phyloP scores from a whole-genome alignment of 2,113 vertebrate species.

The Cathartes aura region DNA sequence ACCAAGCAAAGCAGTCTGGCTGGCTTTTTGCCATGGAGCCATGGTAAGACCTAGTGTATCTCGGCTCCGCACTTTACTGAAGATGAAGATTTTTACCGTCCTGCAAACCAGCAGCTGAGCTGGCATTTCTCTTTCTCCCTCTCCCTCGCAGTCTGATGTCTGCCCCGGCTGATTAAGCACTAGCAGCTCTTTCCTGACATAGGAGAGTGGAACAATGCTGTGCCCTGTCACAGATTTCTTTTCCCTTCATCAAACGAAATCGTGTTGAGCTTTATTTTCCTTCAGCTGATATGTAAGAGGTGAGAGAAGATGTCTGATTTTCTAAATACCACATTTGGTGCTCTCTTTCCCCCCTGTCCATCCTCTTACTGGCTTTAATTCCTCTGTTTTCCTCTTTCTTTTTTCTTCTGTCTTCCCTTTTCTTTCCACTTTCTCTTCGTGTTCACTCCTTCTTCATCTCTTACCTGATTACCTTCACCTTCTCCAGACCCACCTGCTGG shows the following conservation, averaged over 20 bases:
- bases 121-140: background rate
- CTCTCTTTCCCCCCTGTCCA: rapidly evolving
- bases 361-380: background rate
- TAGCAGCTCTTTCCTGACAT: background rate
- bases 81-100: background rate
- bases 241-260: background rate
- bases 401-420: background rate
- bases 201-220: background rate
- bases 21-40: background rate
- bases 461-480: background rate
- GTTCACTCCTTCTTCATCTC: background rate
- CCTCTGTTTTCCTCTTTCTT: background rate
- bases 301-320: background rate
- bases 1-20: background rate
- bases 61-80: background rate
- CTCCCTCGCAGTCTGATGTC: background rate
- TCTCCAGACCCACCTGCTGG: background rate
- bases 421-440: background rate
- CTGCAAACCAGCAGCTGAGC: background rate
- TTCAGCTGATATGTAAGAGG: background rate
- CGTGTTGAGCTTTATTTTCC: background rate
- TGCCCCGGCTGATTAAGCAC: background rate
- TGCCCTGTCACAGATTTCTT: background rate
- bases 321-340: background rate
- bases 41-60: background rate